phyloP scores from a whole-genome alignment of 37 sponge, comb jelly and placozoan species.

The Hormiphora californensis region DNA sequence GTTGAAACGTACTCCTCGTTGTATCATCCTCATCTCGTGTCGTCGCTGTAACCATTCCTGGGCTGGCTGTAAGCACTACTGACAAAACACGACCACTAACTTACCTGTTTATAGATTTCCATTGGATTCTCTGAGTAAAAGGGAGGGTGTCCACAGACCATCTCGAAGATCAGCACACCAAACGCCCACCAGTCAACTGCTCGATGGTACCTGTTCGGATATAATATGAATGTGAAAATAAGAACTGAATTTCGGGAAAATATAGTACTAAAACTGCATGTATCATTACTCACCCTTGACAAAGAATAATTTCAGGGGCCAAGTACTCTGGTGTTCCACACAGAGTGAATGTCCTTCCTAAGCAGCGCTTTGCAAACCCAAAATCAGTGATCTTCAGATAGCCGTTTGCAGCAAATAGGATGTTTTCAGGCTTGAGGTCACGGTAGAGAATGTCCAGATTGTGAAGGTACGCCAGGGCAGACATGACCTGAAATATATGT shows the following conservation, averaged over 20 bases:
- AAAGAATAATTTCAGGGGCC: conserved; percentile 50
- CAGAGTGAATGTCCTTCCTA: conserved; percentile 33
- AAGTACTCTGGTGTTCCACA: conserved; percentile 51
- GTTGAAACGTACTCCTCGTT: neutral
- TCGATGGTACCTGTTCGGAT: neutral
- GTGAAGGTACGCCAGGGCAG: conserved; percentile 51
- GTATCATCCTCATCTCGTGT: neutral
- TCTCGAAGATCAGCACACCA: conserved; percentile 41
- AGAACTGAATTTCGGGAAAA: neutral
- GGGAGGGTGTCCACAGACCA: conserved; percentile 52
- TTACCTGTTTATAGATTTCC: conserved; percentile 50
- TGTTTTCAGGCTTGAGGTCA: conserved; percentile 40
- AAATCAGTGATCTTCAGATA: conserved; percentile 46
- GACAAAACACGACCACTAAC: too few species aligned
- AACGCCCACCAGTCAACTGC: conserved; percentile 55
- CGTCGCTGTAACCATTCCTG: conserved; percentile 29
- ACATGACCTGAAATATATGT: conserved; percentile 7
- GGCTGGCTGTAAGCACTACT: too few species aligned
- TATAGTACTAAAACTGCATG: neutral
- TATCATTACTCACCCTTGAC: conserved; percentile 22
- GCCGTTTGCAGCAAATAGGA: conserved; percentile 24
- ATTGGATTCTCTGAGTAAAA: conserved; percentile 52
- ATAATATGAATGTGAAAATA: neutral
- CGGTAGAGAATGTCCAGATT: conserved; percentile 39
- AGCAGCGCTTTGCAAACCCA: conserved; percentile 43